Evolutionary conservation across 2,113 vertebrate species (phyloP), one percentile per base, ranked within the genome.

Genomic region (Leptocoma aspasia): DNA sequence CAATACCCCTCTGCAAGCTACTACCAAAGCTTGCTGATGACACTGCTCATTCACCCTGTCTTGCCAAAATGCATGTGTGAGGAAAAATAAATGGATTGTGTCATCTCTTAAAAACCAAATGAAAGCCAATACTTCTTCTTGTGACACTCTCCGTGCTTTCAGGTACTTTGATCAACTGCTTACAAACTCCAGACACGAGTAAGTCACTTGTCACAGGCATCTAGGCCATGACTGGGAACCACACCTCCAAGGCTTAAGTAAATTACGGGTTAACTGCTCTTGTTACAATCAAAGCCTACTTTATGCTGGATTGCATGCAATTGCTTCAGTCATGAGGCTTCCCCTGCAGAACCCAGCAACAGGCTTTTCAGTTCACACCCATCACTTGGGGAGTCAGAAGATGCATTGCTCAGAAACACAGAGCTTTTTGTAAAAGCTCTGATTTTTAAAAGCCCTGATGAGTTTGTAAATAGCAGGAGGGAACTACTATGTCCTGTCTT

Each of bases 41-140:
- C 41, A 54, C 8, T 71, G 64, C 52, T 66, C 35, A 81, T 33
- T 84, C 56, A 54, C 23, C 39, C 42, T 22, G 30, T 30, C 69
- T 75, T 71, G 11, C 47, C 20, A 60, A 59, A 89, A 86, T 8
- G 10, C 13, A 53, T 0, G 3, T 2, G 10, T 18, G 18, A 57
- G 54, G 17, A 60, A 66, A 66, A 78, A 69, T 7, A 66, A 82
- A 66, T 9, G 6, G 50, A 82, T 44, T 44, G 72, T 42, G 28
- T 20, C 15, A 61, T 26, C 37, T 70, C 60, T 78, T 61, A 64
- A 66, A 83, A 89, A 56, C 4, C 2, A 65, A 53, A 69, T 56
- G 27, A 54, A 88, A 81, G 33, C 5, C 0, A 0, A 2, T 60
- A 39, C 13, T 56, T 11, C 42, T 53, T 57, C 52, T 49, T 54